A percentile compares a stretch with the other conserved stretches of the same genome.
phyloP scores from a whole-genome alignment of 2,113 vertebrate species.

The Actenoides hombroni region DNA sequence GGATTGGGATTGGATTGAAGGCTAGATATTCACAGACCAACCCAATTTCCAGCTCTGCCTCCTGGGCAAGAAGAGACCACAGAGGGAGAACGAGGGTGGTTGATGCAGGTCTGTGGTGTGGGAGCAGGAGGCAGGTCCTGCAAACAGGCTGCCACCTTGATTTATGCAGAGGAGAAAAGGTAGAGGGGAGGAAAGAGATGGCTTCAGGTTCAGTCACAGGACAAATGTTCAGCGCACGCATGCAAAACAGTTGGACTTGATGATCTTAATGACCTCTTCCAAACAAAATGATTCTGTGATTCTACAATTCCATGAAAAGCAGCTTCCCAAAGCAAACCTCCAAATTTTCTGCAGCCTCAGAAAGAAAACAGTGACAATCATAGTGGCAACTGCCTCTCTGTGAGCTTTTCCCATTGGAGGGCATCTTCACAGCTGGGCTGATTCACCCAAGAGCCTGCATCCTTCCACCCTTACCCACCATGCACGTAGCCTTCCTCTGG shows the following conservation, averaged over 20 bases:
- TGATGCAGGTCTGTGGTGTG: accelerated
- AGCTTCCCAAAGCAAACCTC: background rate
- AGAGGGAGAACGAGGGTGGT: background rate
- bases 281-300: background rate
- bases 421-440: background rate
- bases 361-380: background rate
- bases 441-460: background rate
- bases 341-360: background rate
- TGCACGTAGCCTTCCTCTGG: accelerated
- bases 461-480: background rate
- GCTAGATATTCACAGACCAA: background rate
- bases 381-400: accelerated
- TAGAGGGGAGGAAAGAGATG: background rate
- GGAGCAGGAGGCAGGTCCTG: background rate
- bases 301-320: background rate
- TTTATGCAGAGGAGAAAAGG: accelerated
- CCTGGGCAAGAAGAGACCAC: background rate
- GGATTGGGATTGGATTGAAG: accelerated
- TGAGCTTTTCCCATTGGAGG: accelerated
- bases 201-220: background rate
- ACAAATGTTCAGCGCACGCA: accelerated
- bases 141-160: background rate
- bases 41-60: background rate
- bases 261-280: background rate
- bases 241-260: background rate